These are phyloP conservation scores for Alloscopus bannaensis DNA, from an alignment of 2,888 invertebrate genomes.

Conservation along the genomic window DNA sequence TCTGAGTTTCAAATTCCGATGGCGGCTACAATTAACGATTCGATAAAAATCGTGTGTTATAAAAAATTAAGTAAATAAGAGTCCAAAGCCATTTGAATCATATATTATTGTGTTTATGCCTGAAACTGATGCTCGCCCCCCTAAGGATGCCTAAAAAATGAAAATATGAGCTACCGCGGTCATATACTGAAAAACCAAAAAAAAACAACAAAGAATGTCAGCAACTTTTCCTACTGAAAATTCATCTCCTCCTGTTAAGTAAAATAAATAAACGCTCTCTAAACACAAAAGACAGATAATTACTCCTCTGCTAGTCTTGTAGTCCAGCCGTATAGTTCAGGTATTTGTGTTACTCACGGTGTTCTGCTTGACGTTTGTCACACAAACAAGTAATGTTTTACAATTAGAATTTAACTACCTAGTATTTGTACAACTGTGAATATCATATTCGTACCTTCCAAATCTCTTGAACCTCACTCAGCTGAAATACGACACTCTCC, in stretches of 20 bases:
- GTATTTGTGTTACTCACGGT: slow-evolving; percentile 62
- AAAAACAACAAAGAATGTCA: neutral
- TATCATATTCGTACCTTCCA: slow-evolving; percentile 42
- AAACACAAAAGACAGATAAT: slow-evolving; percentile 24
- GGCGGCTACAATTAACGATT: slow-evolving; percentile 22
- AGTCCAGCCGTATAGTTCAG: slow-evolving; percentile 65
- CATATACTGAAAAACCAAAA: too few relatives aligned
- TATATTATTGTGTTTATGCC: neutral
- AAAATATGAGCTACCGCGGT: slow-evolving; percentile 29
- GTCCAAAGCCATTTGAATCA: slow-evolving; percentile 5
- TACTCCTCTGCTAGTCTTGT: slow-evolving; percentile 52
- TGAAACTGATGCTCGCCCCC: neutral
- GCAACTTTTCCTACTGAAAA: too few relatives aligned
- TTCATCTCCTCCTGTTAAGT: too few relatives aligned
- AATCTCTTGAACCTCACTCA: neutral
- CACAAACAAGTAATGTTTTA: slow-evolving; percentile 39
- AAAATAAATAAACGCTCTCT: slow-evolving; percentile 30
- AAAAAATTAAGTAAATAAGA: slow-evolving; percentile 19
- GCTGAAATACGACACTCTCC: slow-evolving; percentile 1
- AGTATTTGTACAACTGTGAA: slow-evolving; percentile 63
- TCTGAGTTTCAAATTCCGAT: slow-evolving; percentile 60
- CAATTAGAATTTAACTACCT: slow-evolving; percentile 36
- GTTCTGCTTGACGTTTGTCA: slow-evolving; percentile 39
- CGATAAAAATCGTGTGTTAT: slow-evolving; percentile 13
- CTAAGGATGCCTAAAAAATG: too few relatives aligned